These are phyloP conservation scores for Micrasema longulum DNA, from an alignment of 1,140 invertebrate species.

Conservation along the genomic window DNA sequence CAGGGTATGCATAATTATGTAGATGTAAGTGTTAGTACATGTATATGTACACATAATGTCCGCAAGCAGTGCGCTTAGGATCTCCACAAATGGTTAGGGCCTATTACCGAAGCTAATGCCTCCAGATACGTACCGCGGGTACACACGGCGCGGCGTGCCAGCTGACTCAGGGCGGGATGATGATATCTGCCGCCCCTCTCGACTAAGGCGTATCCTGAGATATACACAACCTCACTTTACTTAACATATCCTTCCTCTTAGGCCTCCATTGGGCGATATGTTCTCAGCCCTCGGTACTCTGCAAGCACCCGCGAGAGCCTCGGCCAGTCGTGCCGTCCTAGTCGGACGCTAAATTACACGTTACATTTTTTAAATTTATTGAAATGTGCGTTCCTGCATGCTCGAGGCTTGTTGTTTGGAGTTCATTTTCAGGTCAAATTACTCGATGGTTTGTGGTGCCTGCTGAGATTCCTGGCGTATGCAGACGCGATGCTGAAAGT, in stretches of 20 bases:
- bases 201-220: conserved; percentile 21
- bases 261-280: conserved; percentile 18
- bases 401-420: neutral
- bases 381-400: conserved; percentile 14
- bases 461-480: conserved; percentile 16
- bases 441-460: conserved; percentile 11
- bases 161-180: conserved; percentile 22
- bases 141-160: neutral
- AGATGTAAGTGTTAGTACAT: neutral
- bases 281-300: too few species aligned
- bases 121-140: conserved; percentile 3
- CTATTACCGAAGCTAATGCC: conserved; percentile 14
- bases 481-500: neutral
- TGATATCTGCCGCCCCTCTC: conserved; percentile 23
- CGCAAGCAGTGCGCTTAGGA: neutral
- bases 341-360: conserved; percentile 34
- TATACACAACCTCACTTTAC: neutral
- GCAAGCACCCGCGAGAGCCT: too few species aligned
- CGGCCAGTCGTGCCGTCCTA: conserved; percentile 28
- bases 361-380: conserved; percentile 39
- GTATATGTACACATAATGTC: neutral
- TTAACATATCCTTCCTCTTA: conserved; percentile 5
- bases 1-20: neutral
- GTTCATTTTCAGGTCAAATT: conserved; percentile 24
- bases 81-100: conserved; percentile 17